A percentile compares a stretch with the other conserved stretches of the same genome.
Conservation (phyloP, 2,888 invertebrate genomes). For the Arctia plantaginis region DNA sequence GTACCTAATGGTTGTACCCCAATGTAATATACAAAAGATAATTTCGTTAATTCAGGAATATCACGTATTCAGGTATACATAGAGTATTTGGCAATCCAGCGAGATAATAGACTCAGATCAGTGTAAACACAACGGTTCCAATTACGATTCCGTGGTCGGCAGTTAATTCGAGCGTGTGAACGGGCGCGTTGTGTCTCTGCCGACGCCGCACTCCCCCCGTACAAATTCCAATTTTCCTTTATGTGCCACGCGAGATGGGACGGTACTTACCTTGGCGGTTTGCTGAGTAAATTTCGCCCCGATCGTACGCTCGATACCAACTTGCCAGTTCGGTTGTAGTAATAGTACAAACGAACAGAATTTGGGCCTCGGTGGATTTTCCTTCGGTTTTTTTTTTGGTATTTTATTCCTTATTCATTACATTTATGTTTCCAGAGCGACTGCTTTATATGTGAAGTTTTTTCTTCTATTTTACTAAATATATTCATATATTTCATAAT, state of each 20-base stretch:
- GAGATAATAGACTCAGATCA: conserved; percentile 50
- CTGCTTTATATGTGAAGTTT: too few relatives aligned
- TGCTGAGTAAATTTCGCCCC: conserved; percentile 28
- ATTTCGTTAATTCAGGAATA: conserved; percentile 21
- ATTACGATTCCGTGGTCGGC: conserved; percentile 66
- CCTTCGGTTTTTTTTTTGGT: not conserved
- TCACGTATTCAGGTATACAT: conserved; percentile 22
- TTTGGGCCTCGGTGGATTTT: not conserved
- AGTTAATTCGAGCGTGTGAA: conserved; percentile 72
- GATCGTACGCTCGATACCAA: conserved; percentile 26
- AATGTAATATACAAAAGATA: conserved; percentile 6
- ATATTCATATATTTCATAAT: too few relatives aligned
- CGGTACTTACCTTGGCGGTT: conserved; percentile 46
- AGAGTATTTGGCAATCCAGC: conserved; percentile 32
- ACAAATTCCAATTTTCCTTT: conserved; percentile 75
- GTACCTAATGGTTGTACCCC: not conserved
- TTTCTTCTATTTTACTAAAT: too few relatives aligned
- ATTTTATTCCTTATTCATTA: not conserved
- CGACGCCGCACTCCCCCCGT: conserved; percentile 39
- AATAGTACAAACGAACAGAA: conserved; percentile 7
- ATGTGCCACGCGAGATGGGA: conserved; percentile 55
- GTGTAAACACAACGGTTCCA: conserved; percentile 71
- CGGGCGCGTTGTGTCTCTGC: conserved; percentile 41
- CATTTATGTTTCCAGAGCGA: not conserved
- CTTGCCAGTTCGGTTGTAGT: conserved; percentile 11